phyloP scores from a whole-genome alignment of 2,797 vertebrate species.

The Prunella strophiata region DNA sequence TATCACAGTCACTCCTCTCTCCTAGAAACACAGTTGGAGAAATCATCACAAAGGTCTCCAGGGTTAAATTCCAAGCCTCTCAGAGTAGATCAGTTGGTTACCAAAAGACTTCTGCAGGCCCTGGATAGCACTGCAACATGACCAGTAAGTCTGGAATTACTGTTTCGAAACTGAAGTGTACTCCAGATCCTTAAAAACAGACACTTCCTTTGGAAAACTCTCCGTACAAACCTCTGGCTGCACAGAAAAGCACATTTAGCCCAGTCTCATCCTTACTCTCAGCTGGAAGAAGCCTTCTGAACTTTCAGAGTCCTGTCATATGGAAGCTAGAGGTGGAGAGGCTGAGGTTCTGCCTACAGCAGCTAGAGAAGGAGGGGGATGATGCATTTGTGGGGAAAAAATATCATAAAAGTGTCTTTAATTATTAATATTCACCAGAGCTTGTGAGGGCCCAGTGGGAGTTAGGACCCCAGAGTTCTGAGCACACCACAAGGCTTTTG shows the following conservation, averaged over 20 bases:
- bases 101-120: background rate
- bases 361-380: background rate
- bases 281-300: background rate
- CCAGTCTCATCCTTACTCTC: background rate
- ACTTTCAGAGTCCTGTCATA: background rate
- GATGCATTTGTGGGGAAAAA: fast-evolving
- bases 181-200: background rate
- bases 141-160: background rate
- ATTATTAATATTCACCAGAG: background rate
- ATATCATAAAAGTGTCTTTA: background rate
- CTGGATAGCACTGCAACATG: background rate
- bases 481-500: background rate
- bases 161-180: background rate
- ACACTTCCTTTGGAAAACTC: background rate
- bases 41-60: background rate
- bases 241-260: fast-evolving
- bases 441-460: background rate
- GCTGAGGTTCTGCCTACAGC: background rate
- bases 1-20: background rate
- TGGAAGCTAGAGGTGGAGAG: background rate
- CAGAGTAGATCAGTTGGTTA: background rate
- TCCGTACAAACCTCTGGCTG: background rate
- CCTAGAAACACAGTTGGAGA: background rate
- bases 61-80: background rate
- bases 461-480: background rate